Percentiles rank a stretch among this genome's conserved stretches.
Evolutionary conservation across 2,797 vertebrate species (phyloP).

Genomic region (Poliocrania exsul): DNA sequence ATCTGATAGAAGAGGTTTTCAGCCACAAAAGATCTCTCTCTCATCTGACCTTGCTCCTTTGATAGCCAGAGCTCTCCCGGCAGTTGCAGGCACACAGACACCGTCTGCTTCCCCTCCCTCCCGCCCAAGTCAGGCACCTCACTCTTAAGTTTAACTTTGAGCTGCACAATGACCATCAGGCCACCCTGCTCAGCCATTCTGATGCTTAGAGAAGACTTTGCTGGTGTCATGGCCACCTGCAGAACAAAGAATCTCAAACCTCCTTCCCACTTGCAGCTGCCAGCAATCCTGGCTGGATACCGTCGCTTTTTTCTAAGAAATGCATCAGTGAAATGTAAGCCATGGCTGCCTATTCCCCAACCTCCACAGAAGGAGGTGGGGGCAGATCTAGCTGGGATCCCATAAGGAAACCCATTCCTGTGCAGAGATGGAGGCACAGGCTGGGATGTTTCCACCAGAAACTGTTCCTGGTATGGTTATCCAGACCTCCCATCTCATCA

Average conservation of each 20-base stretch:
- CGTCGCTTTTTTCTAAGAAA: background rate
- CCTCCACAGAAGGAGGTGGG: background rate
- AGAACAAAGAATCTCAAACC: background rate
- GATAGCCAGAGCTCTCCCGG: background rate
- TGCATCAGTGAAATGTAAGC: background rate
- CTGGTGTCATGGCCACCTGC: background rate
- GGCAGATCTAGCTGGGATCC: background rate
- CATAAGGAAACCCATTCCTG: background rate
- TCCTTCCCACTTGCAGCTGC: background rate
- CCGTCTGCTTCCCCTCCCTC: background rate
- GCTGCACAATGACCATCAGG: background rate
- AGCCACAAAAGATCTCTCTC: background rate
- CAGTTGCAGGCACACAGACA: background rate
- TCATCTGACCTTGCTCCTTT: constrained; percentile 33
- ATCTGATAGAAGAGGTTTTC: background rate
- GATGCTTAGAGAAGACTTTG: background rate
- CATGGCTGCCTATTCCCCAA: background rate
- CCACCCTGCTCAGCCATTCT: background rate
- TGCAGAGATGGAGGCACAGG: background rate
- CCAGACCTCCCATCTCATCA: background rate
- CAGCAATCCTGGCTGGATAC: background rate
- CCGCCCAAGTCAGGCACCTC: background rate
- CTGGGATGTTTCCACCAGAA: background rate
- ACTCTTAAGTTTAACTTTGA: background rate
- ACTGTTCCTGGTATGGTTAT: background rate